phyloP scores from a whole-genome alignment of 2,888 invertebrate genomes.

The Philaethria dido region DNA sequence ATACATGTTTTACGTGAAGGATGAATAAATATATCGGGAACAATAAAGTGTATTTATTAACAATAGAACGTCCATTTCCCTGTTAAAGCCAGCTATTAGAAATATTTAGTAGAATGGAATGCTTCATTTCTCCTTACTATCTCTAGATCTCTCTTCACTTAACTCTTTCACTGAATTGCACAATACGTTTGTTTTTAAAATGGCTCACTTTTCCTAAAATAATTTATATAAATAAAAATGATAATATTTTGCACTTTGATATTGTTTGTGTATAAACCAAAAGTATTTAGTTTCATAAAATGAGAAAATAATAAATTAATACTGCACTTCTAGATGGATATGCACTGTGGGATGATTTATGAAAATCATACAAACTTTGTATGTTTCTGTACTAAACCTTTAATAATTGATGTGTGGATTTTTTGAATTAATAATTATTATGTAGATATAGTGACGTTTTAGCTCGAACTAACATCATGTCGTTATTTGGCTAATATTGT shows the following conservation, averaged over 20 bases:
- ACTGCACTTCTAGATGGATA: conserved; percentile 65
- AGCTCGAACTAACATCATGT: conserved; percentile 48
- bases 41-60: conserved; percentile 54
- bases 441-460: conserved; percentile 39
- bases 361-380: conserved; percentile 50
- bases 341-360: conserved; percentile 58
- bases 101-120: conserved; percentile 81
- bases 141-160: conserved; percentile 79
- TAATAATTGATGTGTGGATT: conserved; percentile 62
- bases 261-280: conserved; percentile 65
- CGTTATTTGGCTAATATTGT: conserved; percentile 46
- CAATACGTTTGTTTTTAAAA: conserved; percentile 81
- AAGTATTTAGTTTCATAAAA: conserved; percentile 48
- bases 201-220: conserved; percentile 83
- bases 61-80: conserved; percentile 80
- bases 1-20: conserved; percentile 36
- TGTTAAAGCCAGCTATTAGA: conserved; percentile 83
- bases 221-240: conserved; percentile 48
- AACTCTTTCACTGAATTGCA: conserved; percentile 81
- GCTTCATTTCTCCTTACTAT: conserved; percentile 81
- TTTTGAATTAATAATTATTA: conserved; percentile 41
- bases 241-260: conserved; percentile 45
- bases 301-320: conserved; percentile 54
- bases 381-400: conserved; percentile 32
- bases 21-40: conserved; percentile 38